These are phyloP conservation scores for Anser cygnoides DNA, from an alignment of 2,113 vertebrate genomes.

Conservation along the genomic window DNA sequence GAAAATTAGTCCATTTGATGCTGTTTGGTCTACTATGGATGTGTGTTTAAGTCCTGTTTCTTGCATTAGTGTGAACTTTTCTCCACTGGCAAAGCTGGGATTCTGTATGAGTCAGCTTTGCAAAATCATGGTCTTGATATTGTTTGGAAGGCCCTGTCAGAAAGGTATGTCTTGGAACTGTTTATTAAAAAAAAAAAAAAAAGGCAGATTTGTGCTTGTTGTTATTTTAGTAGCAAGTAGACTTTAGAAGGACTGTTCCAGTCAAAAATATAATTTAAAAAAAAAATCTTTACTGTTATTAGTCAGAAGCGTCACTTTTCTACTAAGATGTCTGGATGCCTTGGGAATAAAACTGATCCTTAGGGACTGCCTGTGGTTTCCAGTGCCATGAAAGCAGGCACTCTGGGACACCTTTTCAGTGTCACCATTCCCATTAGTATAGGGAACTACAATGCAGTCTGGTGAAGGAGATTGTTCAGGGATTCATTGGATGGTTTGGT, in stretches of 20 bases:
- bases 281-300: background rate
- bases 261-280: rapidly evolving
- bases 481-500: background rate
- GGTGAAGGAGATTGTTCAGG: background rate
- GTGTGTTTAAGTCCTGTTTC: background rate
- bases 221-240: background rate
- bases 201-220: background rate
- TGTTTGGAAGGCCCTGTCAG: background rate
- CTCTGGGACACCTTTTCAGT: background rate
- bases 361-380: background rate
- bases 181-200: background rate
- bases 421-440: background rate
- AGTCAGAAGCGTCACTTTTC: background rate
- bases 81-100: background rate
- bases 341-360: background rate
- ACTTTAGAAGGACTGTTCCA: background rate
- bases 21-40: background rate
- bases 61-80: background rate
- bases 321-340: background rate
- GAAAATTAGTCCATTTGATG: background rate
- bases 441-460: background rate
- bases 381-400: background rate
- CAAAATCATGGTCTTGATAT: background rate
- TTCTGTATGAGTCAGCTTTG: background rate
- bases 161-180: background rate